A percentile compares a stretch with the other conserved stretches of the same genome.
Conservation (phyloP, 37 sponge, comb jelly and placozoan species). For the Hormiphora californensis region DNA sequence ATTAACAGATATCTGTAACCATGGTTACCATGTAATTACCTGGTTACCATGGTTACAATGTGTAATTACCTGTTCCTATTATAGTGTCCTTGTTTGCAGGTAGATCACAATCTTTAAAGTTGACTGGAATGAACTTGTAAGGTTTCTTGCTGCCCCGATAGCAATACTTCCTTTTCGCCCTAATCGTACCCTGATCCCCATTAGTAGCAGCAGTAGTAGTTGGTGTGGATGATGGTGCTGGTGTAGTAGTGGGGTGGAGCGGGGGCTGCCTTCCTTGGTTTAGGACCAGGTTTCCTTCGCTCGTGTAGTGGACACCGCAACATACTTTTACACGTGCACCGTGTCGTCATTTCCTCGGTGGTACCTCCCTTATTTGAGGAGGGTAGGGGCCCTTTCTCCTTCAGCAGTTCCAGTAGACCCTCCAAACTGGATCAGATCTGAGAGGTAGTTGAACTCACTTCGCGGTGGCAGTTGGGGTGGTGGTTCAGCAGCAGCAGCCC, state of each 20-base stretch:
- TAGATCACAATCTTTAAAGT: constrained; percentile 5
- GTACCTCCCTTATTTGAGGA: too few relatives aligned
- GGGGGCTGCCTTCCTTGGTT: too few relatives aligned
- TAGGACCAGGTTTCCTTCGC: too few relatives aligned
- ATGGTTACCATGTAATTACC: too few relatives aligned
- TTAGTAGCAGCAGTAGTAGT: too few relatives aligned
- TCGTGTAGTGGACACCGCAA: constrained; percentile 15
- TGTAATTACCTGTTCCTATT: constrained; percentile 35
- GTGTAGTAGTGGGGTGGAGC: too few relatives aligned
- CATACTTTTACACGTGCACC: constrained; percentile 54
- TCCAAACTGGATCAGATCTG: constrained; percentile 45
- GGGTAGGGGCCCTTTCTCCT: constrained; percentile 28
- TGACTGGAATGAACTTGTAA: constrained; percentile 49
- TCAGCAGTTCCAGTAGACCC: constrained; percentile 32
- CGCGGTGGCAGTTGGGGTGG: constrained; percentile 28
- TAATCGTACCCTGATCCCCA: constrained; percentile 12
- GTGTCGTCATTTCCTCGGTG: too few relatives aligned
- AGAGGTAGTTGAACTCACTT: constrained; percentile 2
- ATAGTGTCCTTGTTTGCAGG: constrained; percentile 45
- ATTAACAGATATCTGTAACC: too few relatives aligned
- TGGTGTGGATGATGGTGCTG: too few relatives aligned
- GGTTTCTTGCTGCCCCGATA: constrained; percentile 48
- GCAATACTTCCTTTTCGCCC: constrained; percentile 43
- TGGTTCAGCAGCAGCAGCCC: too few relatives aligned
- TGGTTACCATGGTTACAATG: too few relatives aligned